These are phyloP conservation scores for Plectrocnemia conspersa DNA, from an alignment of 1,140 invertebrate genomes.

Conservation along the genomic window DNA sequence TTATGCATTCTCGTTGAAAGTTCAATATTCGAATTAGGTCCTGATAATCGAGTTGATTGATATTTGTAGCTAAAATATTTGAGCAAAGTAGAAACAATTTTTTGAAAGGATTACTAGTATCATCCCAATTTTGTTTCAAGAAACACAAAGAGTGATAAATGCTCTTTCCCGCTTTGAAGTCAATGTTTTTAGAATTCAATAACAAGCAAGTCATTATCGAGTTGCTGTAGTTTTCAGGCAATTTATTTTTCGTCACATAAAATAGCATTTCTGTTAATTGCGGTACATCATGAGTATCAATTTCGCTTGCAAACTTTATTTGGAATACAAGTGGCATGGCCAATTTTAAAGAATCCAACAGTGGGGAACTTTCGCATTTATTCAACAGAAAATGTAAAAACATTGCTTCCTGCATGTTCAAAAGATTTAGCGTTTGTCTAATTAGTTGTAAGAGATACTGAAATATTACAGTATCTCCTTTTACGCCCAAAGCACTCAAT, in stretches of 20 bases:
- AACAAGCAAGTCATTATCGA: conserved; percentile 47
- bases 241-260: conserved; percentile 47
- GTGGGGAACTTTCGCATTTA: conserved; percentile 45
- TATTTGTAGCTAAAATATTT: conserved; percentile 44
- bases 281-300: conserved; percentile 50
- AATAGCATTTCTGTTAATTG: conserved; percentile 50
- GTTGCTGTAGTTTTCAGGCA: conserved; percentile 48
- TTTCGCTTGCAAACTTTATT: conserved; percentile 50
- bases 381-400: conserved; percentile 56
- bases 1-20: conserved; percentile 44
- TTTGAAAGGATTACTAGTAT: conserved; percentile 41
- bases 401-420: conserved; percentile 56
- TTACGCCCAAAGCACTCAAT: conserved; percentile 52
- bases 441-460: conserved; percentile 60
- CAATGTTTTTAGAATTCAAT: conserved; percentile 43
- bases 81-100: conserved; percentile 46
- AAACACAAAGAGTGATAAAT: conserved; percentile 51
- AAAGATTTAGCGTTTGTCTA: conserved; percentile 53
- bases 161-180: conserved; percentile 44
- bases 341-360: conserved; percentile 55
- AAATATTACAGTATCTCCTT: conserved; percentile 51
- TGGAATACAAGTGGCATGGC: conserved; percentile 61
- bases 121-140: conserved; percentile 42
- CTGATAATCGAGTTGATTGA: conserved; percentile 43
- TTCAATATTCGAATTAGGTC: conserved; percentile 49